Base-by-base conservation (phyloP, 1,140 invertebrate species). In the Ooceraea biroi region DNA sequence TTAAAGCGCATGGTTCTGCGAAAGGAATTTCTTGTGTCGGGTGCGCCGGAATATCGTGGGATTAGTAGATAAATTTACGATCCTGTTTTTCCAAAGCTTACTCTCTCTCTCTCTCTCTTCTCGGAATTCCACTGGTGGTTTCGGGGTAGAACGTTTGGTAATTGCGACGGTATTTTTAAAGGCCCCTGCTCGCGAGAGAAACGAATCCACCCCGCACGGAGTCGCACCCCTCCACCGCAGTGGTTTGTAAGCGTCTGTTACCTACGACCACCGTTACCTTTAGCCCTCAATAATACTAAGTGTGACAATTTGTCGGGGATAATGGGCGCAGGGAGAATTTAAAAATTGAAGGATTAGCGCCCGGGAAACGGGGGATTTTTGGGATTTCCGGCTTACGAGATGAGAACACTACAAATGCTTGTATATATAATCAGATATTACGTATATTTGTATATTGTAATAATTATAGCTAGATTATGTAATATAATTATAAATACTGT, bases 91-190 rank as follows among this genome's bases (percentile, higher is more conserved):
- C 7, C 36, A 57, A 44, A 50, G n/a, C 22, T 41, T 2, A 36
- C 2, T 36, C 36, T 36, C 36, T 36, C 36, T 7, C 36, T 36
- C 36, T 36, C 2, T n/a, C n/a, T n/a, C n/a, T n/a, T n/a, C 52
- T 8, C 12, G 22, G 52, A n/a, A 22, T 30, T n/a, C 22, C 25
- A 7, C 25, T 3, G n/a, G n/a, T 36, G 41, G 71, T 63, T 19
- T n/a, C 44, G 58, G 41, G 66, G 77, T 82, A 88, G 78, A 88
- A 72, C 52, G 63, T 74, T 50, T 25, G 19, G 66, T 88, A 88
- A 88, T 88, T 88, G 87, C 68, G 55, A 68, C 73, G 66, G 77
- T 84, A 72, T 84, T 88, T 88, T 88, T 80, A 84, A 73, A 61
- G 52, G 11, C 25, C 17, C 61, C 22, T 36, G 68, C 52, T 74